Evolutionary conservation across 2,113 vertebrate species (phyloP).

Genomic region (Sylvia atricapilla): DNA sequence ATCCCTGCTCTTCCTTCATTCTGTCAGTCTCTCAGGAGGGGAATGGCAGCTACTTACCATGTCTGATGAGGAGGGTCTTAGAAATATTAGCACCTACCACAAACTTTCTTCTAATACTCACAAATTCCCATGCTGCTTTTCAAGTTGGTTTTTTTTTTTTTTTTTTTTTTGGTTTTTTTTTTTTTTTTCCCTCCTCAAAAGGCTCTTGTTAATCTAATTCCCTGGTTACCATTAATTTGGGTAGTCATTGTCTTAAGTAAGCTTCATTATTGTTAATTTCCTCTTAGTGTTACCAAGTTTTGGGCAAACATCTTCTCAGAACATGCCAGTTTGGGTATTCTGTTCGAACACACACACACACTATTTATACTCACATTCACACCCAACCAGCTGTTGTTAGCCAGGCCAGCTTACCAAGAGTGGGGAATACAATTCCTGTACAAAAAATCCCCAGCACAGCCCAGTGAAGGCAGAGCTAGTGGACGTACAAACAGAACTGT

Average conservation of each 20-base stretch:
- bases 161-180: background rate
- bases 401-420: background rate
- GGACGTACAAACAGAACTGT: background rate
- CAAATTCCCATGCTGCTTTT: background rate
- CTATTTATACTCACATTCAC: background rate
- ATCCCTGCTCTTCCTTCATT: background rate
- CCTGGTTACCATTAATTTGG: background rate
- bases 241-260: background rate
- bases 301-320: background rate
- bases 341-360: background rate
- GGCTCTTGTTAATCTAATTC: background rate
- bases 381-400: background rate
- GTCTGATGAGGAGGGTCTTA: background rate
- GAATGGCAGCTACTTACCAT: rapidly evolving
- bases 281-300: background rate
- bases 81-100: background rate
- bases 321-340: background rate
- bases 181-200: background rate
- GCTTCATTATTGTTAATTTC: background rate
- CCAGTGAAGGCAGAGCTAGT: background rate
- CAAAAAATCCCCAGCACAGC: background rate
- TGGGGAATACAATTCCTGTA: background rate
- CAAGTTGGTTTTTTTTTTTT: background rate
- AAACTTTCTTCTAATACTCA: background rate
- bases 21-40: background rate